Evolutionary conservation across 2,888 invertebrate species (phyloP).

Genomic region (Labia minor): DNA sequence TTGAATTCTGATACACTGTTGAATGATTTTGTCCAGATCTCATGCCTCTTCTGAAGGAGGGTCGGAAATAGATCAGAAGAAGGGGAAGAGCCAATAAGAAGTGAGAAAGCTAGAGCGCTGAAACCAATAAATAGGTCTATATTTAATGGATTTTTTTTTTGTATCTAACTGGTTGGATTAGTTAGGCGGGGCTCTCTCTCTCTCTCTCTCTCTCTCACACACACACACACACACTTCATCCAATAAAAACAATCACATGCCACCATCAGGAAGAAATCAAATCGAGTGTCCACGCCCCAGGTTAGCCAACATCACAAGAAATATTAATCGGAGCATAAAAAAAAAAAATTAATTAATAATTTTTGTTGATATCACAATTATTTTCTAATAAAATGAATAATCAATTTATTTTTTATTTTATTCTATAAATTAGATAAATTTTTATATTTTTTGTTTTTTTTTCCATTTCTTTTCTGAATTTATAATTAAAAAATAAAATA

Average conservation of each 20-base stretch:
- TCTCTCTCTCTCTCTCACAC: too few species aligned
- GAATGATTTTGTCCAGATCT: neutral
- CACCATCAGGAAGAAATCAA: too few species aligned
- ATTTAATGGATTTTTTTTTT: neutral
- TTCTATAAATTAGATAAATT: too few species aligned
- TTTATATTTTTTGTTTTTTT: too few species aligned
- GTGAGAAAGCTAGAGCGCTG: neutral
- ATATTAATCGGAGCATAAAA: too few species aligned
- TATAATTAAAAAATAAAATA: too few species aligned
- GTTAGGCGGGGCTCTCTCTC: neutral
- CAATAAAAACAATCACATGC: neutral
- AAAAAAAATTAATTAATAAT: too few species aligned
- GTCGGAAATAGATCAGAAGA: neutral
- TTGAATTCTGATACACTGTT: neutral
- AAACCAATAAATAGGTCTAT: neutral
- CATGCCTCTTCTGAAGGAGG: neutral
- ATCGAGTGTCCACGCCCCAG: neutral
- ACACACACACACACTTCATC: neutral
- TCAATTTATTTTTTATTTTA: too few species aligned
- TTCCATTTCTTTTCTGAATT: too few species aligned
- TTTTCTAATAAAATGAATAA: too few species aligned
- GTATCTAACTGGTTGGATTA: constrained; percentile 5
- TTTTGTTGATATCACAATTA: too few species aligned
- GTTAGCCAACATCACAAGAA: too few species aligned
- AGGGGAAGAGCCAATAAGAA: neutral